Conservation (phyloP, 2,888 invertebrate species). For the Odontothrips loti region DNA sequence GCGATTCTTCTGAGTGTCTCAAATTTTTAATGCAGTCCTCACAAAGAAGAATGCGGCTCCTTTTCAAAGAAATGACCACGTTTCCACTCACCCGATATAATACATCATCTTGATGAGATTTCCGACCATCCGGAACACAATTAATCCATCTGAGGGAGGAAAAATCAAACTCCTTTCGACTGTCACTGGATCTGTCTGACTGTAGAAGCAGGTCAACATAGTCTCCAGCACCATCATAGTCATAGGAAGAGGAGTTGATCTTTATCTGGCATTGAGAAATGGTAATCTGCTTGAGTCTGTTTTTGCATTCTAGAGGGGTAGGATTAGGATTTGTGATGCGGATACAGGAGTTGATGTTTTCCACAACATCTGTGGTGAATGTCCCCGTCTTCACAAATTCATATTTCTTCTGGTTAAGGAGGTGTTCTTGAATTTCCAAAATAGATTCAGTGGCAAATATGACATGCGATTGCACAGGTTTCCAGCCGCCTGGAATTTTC, state of each 20-base stretch:
- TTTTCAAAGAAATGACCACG: neutral
- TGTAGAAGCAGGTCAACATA: neutral
- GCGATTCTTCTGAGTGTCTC: neutral
- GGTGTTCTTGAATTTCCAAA: slow-evolving; percentile 1
- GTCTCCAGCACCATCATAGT: slow-evolving; percentile 10
- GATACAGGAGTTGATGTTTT: slow-evolving; percentile 13
- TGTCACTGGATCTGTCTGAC: neutral
- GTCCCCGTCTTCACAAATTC: neutral
- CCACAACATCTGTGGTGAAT: slow-evolving; percentile 1
- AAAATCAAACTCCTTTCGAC: neutral
- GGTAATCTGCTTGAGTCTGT: neutral
- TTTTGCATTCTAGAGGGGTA: neutral
- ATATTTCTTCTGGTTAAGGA: slow-evolving; percentile 1
- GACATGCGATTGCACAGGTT: neutral
- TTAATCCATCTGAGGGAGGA: neutral
- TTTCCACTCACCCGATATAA: neutral
- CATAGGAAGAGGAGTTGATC: neutral
- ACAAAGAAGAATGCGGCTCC: neutral
- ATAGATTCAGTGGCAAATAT: slow-evolving; percentile 7
- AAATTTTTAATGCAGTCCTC: neutral
- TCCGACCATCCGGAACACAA: neutral
- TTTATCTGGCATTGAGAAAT: slow-evolving; percentile 4
- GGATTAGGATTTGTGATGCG: slow-evolving; percentile 8
- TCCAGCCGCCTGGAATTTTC: slow-evolving; percentile 12
- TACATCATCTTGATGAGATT: slow-evolving; percentile 1